phyloP scores from a whole-genome alignment of 1,140 invertebrate genomes.

The Chironomus striatipennis region DNA sequence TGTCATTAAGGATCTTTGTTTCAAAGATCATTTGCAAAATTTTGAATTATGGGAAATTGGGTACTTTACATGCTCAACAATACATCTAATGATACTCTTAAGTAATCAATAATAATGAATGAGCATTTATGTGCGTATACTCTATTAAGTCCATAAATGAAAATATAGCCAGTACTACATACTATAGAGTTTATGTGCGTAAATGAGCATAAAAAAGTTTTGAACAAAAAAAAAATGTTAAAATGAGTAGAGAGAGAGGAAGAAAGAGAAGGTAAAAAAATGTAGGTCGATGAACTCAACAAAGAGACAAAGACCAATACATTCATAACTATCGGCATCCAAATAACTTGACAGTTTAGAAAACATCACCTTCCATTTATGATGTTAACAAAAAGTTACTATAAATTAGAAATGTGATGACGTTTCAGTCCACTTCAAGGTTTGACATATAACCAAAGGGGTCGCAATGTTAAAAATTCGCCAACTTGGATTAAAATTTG shows the following conservation, averaged over 20 bases:
- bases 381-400: not conserved
- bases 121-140: no score
- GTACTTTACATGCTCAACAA: no score
- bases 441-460: no score
- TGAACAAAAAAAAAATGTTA: conserved; percentile 15
- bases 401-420: not conserved
- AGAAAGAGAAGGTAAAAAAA: conserved; percentile 16
- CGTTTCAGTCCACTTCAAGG: not conserved
- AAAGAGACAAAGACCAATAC: not conserved
- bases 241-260: not conserved
- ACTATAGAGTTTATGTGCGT: not conserved
- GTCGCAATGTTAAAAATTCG: no score
- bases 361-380: not conserved
- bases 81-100: no score
- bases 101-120: no score
- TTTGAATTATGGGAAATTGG: no score
- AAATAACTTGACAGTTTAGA: not conserved
- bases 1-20: no score
- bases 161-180: no score
- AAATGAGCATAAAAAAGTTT: not conserved
- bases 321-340: not conserved
- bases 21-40: no score
- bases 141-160: no score
- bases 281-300: conserved; percentile 15
- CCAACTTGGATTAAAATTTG: no score